Conservation (phyloP, 23 tunicate species). For the Phallusia fumigata region DNA sequence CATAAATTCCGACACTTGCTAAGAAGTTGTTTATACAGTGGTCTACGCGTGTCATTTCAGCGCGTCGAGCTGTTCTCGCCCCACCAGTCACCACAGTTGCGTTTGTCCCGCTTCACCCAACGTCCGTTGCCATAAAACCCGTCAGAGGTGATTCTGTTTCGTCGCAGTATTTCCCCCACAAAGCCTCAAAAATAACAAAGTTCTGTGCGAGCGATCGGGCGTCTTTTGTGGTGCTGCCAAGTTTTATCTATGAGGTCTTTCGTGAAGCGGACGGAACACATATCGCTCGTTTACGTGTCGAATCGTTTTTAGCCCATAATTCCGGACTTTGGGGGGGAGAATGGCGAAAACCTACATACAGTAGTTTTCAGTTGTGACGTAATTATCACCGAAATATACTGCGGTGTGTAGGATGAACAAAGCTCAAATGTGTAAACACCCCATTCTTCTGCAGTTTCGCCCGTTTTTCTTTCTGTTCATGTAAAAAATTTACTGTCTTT, state of each 20-base stretch:
- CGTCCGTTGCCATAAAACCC: not conserved
- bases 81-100: slow-evolving; percentile 17
- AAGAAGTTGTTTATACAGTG: not conserved
- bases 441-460: too few relatives aligned
- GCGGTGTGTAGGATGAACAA: too few relatives aligned
- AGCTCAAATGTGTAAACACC: too few relatives aligned
- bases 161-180: not conserved
- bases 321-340: too few relatives aligned
- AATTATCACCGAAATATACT: too few relatives aligned
- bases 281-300: not conserved
- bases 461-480: too few relatives aligned
- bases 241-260: slow-evolving; percentile 6
- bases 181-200: slow-evolving; percentile 1
- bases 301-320: too few relatives aligned
- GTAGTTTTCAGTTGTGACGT: too few relatives aligned
- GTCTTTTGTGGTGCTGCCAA: slow-evolving; percentile 12
- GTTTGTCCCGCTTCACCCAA: not conserved
- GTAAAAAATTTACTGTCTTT: too few relatives aligned
- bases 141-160: not conserved
- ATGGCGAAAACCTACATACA: too few relatives aligned
- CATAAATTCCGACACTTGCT: not conserved
- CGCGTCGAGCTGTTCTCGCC: not conserved
- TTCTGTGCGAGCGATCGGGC: not conserved
- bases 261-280: not conserved
- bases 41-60: not conserved